phyloP scores from a whole-genome alignment of 2,888 invertebrate species.

The Leptopilina drosophilae region DNA sequence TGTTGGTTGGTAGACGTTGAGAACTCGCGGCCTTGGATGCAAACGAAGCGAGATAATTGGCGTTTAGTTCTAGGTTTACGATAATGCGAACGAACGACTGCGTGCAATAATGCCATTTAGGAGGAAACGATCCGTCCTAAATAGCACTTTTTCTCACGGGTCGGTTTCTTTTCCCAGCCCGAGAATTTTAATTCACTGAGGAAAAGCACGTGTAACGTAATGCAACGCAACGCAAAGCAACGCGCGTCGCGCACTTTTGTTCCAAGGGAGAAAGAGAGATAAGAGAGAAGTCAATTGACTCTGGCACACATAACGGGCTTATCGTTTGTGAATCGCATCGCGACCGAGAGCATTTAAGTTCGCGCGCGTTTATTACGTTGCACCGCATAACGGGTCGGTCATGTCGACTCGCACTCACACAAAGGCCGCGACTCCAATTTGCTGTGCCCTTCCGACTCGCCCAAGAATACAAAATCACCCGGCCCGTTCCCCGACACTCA shows the following conservation, averaged over 20 bases:
- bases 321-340: not conserved
- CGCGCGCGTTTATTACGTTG: conserved; percentile 22
- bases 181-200: conserved; percentile 25
- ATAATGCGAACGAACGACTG: conserved; percentile 6
- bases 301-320: conserved; percentile 25
- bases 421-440: not conserved
- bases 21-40: conserved; percentile 16
- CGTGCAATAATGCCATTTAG: conserved; percentile 21
- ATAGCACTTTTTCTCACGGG: conserved; percentile 25
- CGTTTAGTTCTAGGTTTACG: conserved; percentile 5
- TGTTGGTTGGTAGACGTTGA: not conserved
- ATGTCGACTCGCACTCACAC: not conserved
- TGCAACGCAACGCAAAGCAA: not conserved
- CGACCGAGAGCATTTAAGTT: conserved; percentile 26
- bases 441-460: conserved; percentile 21
- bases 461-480: conserved; percentile 4
- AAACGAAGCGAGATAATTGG: conserved; percentile 11
- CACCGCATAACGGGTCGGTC: conserved; percentile 5
- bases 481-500: not conserved
- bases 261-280: not conserved
- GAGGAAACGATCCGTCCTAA: conserved; percentile 25
- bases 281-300: not conserved
- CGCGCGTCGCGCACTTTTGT: conserved; percentile 10
- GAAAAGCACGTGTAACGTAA: conserved; percentile 10
- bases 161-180: conserved; percentile 26